phyloP scores from a whole-genome alignment of 2,113 vertebrate genomes.

The Xerus inauris region DNA sequence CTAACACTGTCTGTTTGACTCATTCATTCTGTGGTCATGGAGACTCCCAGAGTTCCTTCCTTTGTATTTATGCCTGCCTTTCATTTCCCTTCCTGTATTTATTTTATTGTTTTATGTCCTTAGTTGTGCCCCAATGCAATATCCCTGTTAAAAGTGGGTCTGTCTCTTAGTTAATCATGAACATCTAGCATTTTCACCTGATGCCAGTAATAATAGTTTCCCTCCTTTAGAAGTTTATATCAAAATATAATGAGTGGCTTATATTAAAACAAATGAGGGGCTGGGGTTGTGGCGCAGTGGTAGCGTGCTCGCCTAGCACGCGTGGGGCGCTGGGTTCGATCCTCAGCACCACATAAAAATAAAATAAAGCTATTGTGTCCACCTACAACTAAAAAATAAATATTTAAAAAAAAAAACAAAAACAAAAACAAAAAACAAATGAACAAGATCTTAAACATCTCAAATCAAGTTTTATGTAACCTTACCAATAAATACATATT shows the following conservation, averaged over 20 bases:
- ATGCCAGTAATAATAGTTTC: neutral
- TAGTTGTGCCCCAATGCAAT: neutral
- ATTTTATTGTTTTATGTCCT: neutral
- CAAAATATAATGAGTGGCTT: neutral
- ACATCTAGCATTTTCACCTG: neutral
- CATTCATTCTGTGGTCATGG: neutral
- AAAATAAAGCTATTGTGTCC: no score
- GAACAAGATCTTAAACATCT: neutral
- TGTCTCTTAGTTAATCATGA: neutral
- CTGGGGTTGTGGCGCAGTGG: no score
- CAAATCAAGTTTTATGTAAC: neutral
- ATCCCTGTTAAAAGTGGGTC: neutral
- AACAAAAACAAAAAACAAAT: no score
- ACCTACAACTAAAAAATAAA: no score
- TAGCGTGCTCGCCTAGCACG: no score
- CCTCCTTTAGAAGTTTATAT: neutral
- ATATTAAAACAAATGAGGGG: neutral
- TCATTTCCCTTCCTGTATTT: neutral
- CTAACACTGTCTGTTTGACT: neutral
- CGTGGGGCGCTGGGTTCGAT: no score
- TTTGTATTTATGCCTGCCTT: neutral
- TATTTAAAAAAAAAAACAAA: no score
- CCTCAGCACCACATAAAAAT: no score
- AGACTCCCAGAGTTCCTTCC: conserved; percentile 30
- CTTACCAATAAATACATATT: neutral